Percentiles rank a stretch among this genome's conserved stretches.
Evolutionary conservation across 2,888 invertebrate species (phyloP).

Genomic region (Miltochrista miniata): DNA sequence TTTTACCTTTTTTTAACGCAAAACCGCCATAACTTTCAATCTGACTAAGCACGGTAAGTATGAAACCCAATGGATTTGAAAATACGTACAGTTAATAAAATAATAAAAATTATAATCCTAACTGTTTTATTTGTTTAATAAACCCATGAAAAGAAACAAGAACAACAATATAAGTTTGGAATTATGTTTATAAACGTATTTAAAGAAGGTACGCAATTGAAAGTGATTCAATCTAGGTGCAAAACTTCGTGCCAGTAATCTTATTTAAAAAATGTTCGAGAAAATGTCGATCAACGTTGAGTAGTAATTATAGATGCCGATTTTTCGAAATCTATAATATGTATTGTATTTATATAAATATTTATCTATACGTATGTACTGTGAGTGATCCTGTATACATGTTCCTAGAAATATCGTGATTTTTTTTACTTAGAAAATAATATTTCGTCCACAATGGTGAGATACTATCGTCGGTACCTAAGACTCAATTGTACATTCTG

Average conservation of each 20-base stretch:
- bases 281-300: too few species aligned
- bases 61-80: constrained; percentile 31
- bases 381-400: too few species aligned
- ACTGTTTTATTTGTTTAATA: constrained; percentile 56
- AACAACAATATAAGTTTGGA: too few species aligned
- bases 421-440: background rate
- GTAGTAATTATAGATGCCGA: too few species aligned
- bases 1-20: constrained; percentile 5
- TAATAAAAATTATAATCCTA: constrained; percentile 31
- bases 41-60: constrained; percentile 50
- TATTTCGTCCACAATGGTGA: background rate
- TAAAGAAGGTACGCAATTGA: background rate
- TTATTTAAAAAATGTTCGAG: too few species aligned
- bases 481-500: background rate
- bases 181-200: too few species aligned
- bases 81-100: constrained; percentile 41
- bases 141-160: constrained; percentile 26
- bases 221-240: too few species aligned
- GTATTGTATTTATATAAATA: too few species aligned
- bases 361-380: too few species aligned
- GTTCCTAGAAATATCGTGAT: too few species aligned
- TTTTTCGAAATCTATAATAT: too few species aligned
- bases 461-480: background rate
- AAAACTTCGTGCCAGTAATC: too few species aligned
- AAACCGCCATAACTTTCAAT: constrained; percentile 5